Evolutionary conservation across 2,113 vertebrate species (phyloP).

Genomic region (Toxotes chatareus): DNA sequence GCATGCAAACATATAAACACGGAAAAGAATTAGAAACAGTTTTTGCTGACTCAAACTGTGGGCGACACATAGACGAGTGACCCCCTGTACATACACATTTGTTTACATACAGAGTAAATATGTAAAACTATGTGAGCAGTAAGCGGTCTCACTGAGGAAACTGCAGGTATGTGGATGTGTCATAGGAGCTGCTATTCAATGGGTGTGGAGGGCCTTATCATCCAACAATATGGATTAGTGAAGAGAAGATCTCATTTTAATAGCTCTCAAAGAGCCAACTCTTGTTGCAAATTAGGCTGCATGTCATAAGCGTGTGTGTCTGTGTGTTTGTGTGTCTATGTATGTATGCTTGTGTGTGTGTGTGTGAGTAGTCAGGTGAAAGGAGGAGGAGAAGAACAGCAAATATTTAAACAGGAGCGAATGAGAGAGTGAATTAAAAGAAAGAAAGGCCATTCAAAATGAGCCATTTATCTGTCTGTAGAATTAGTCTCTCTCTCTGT

Average conservation of each 20-base stretch:
- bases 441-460: conserved; percentile 84
- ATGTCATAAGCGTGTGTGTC: conserved; percentile 50
- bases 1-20: conserved; percentile 37
- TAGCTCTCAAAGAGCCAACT: conserved; percentile 75
- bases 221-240: conserved; percentile 76
- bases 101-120: conserved; percentile 4
- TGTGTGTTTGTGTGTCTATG: conserved; percentile 40
- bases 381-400: conserved; percentile 62
- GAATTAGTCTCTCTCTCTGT: conserved; percentile 87
- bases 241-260: conserved; percentile 74
- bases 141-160: conserved; percentile 49
- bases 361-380: conserved; percentile 66
- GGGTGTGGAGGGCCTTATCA: conserved; percentile 50
- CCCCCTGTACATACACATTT: neutral
- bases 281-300: conserved; percentile 66
- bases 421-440: conserved; percentile 80
- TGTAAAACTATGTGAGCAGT: conserved; percentile 1
- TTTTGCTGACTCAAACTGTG: conserved; percentile 48
- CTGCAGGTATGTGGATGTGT: conserved; percentile 58
- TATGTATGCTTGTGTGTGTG: conserved; percentile 36
- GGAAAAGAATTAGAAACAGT: neutral
- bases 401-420: conserved; percentile 84
- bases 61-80: neutral
- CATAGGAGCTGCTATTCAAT: conserved; percentile 61
- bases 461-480: conserved; percentile 82